phyloP scores from a whole-genome alignment of 2,888 invertebrate genomes.

The Dynastes grantii region DNA sequence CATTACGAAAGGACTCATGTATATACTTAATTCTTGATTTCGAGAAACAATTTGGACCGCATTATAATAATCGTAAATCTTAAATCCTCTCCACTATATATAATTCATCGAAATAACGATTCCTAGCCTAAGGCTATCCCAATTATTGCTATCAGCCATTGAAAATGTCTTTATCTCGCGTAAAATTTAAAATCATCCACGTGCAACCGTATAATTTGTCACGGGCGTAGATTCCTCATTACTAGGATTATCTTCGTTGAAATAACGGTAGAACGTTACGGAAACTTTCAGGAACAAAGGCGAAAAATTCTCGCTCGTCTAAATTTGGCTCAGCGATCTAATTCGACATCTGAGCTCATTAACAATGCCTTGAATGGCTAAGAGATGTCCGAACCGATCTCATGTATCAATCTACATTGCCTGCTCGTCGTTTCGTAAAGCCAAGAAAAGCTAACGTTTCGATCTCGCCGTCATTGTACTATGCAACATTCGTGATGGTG shows the following conservation, averaged over 20 bases:
- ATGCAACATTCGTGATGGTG: neutral
- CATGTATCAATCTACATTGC: slow-evolving; percentile 29
- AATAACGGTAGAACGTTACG: slow-evolving; percentile 32
- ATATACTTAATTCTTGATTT: no score
- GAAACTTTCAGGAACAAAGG: slow-evolving; percentile 4
- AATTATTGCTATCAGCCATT: no score
- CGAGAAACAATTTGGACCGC: no score
- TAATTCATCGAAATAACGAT: no score
- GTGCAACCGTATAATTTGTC: slow-evolving; percentile 19
- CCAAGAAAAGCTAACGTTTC: slow-evolving; percentile 20
- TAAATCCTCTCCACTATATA: no score
- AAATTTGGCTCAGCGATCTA: slow-evolving; percentile 47
- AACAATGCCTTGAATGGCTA: slow-evolving; percentile 49
- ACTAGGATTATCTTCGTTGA: slow-evolving; percentile 22
- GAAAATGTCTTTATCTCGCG: no score
- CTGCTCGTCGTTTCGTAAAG: slow-evolving; percentile 6
- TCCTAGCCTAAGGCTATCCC: no score
- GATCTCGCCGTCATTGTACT: slow-evolving; percentile 16
- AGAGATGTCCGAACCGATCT: slow-evolving; percentile 40
- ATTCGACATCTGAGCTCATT: slow-evolving; percentile 50
- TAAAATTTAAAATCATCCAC: neutral
- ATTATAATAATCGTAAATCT: no score
- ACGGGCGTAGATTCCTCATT: slow-evolving; percentile 8
- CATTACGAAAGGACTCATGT: no score
- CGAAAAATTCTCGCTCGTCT: slow-evolving; percentile 18